Base-by-base conservation (phyloP, 1,140 invertebrate species). In the Bombus sylvicola region DNA sequence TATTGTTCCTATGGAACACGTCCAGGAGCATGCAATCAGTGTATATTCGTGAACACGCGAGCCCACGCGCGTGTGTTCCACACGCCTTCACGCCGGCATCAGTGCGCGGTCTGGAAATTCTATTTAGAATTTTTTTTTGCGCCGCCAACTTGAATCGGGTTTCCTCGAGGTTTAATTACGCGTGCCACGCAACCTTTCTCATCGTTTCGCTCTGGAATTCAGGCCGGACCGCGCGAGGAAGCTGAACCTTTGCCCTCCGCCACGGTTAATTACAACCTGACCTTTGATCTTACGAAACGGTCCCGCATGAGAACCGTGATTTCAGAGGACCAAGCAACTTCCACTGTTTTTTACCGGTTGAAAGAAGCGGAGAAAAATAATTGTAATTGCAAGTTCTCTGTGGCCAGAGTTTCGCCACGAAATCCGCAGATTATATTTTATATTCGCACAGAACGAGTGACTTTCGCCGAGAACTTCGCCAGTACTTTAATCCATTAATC, bases 121-220 rank as follows among this genome's bases (percentile, higher is more conserved):
- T 69, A 69, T 78, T 78, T 78, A 41, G 12, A 72, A 73, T 72
- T n/a, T 28, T 12, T 31, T 31, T 28, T 12, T 34, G 25, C 2
- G 0, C 1, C 28, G 43, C n/a, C 34, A 68, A 77, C 12, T 76
- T 47, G 57, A 74, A 39, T 69, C 37, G 22, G 37, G 37, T 83
- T 68, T 43, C 28, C 80, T 73, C 31, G 62, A 34, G 62, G 62
- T 77, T 83, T 83, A 83, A 83, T 83, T 83, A 83, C 47, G 75
- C 82, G 82, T 78, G 75, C 82, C 82, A 59, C 73, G 74, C 62
- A 39, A 77, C 73, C 73, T 9, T 28, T 22, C 66, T 39, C 68
- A 15, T 66, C 25, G 47, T 41, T 66, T 34, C 62, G 75, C 43
- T 83, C 31, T 34, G 28, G 59, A 83, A 82, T 68, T 68, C 39